Evolutionary conservation across 92 coral and sea anemone genomes (phyloP).

Genomic region (Isaurus tuberculatus): DNA sequence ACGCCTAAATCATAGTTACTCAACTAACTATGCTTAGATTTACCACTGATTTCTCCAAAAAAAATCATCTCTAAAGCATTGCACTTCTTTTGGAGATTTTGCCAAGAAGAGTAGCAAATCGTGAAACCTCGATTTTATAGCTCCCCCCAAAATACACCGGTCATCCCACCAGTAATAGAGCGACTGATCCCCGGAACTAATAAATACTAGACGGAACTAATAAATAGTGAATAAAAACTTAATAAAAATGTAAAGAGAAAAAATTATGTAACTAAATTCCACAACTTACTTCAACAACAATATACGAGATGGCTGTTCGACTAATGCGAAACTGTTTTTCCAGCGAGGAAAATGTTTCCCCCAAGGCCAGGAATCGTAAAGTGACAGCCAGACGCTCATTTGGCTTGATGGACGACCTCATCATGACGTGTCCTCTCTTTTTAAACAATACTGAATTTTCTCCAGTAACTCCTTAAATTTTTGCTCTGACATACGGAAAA

Average conservation of each 20-base stretch:
- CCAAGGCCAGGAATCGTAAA: conserved; percentile 40
- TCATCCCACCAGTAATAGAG: conserved; percentile 9
- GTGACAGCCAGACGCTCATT: conserved; percentile 44
- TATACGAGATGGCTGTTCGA: conserved; percentile 35
- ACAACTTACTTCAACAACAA: conserved; percentile 21
- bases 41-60: conserved; percentile 1
- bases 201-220: background rate
- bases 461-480: conserved; percentile 24
- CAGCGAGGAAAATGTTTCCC: conserved; percentile 46
- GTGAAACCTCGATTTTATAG: conserved; percentile 4
- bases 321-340: conserved; percentile 48
- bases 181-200: conserved; percentile 4
- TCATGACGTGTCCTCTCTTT: conserved; percentile 23
- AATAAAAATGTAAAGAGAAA: conserved; percentile 6
- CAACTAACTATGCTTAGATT: conserved; percentile 3
- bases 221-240: conserved; percentile 15
- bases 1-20: background rate
- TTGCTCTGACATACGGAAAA: conserved; percentile 29
- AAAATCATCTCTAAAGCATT: background rate
- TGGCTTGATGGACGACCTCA: conserved; percentile 27
- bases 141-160: conserved; percentile 11
- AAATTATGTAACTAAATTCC: conserved; percentile 10
- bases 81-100: conserved; percentile 4
- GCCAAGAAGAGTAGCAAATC: conserved; percentile 9
- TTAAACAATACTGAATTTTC: conserved; percentile 12